Base-by-base conservation (phyloP, 2,113 vertebrate species). In the Eptatretus burgeri region DNA sequence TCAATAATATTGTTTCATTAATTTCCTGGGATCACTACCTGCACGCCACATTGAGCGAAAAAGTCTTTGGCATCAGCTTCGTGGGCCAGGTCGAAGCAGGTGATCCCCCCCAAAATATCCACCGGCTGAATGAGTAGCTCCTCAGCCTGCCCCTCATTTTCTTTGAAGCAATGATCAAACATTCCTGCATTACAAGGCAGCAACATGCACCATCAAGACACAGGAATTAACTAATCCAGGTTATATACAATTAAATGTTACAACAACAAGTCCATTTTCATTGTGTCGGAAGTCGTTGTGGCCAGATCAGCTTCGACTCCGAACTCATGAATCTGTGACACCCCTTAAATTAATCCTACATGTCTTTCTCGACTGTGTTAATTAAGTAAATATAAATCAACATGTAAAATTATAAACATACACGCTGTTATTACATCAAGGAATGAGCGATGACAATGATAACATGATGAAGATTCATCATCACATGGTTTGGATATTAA, bases 1-100 rank as follows among this genome's bases (percentile, higher is more conserved):
- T 41, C 27, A 41, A 41, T 7, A 41, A 5, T 41, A n/a, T n/a
- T n/a, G 27, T 41, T 41, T 3, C 27, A 41, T 41, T 3, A 41
- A 3, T 41, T 41, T 41, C 27, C 7, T 41, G 27, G 27, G 27
- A 41, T 41, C 3, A 41, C 27, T 5, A 94, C 91, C 84, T 98
- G 91, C 65, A 93, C 77, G 2, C 89, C 86, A 9, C 82, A 80
- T 1, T 84, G 85, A 56, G 89, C 84, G 63, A 94, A 72, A 18
- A 98, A 91, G 64, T 74, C 82, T 76, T 85, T 84, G 71, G 81
- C 74, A 52, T 86, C 76, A 18, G 86, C 86, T 71, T 91, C 81
- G 68, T 93, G 66, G 0, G 89, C 85, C 66, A 98, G 67, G 67
- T 83, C 77, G 63, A 96, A 74, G 64, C 83, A 84, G 1, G 85